A percentile compares a stretch with the other conserved stretches of the same genome.
Evolutionary conservation across 2,113 vertebrate species (phyloP).

Genomic region (Chrysemys picta): DNA sequence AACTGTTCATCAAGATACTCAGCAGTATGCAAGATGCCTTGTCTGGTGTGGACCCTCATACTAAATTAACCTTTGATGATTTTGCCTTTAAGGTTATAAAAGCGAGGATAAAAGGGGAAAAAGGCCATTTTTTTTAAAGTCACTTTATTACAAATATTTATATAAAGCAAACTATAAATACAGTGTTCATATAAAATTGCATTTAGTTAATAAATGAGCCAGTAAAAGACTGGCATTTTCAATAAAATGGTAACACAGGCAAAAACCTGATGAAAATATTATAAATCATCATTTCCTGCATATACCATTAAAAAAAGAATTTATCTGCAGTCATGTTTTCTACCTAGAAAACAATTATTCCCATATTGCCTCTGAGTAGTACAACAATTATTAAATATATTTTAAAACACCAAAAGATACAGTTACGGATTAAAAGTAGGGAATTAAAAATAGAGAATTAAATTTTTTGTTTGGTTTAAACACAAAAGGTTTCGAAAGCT

Average conservation of each 20-base stretch:
- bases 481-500: neutral
- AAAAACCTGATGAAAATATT: neutral
- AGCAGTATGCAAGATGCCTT: neutral
- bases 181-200: neutral
- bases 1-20: neutral
- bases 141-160: conserved; percentile 46
- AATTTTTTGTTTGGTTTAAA: neutral
- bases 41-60: neutral
- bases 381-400: neutral
- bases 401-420: neutral
- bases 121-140: neutral
- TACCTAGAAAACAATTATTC: neutral
- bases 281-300: neutral
- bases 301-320: accelerated
- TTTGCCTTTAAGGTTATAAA: neutral
- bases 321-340: neutral
- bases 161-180: conserved; percentile 41
- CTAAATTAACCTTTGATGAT: neutral
- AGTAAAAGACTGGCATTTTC: neutral
- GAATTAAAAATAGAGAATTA: accelerated
- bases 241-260: neutral
- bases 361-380: neutral
- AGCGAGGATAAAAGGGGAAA: neutral
- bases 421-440: neutral
- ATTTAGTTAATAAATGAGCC: neutral